A percentile compares a stretch with the other conserved stretches of the same genome.
Evolutionary conservation across 1,140 invertebrate species (phyloP).

Genomic region (Triops cancriformis): DNA sequence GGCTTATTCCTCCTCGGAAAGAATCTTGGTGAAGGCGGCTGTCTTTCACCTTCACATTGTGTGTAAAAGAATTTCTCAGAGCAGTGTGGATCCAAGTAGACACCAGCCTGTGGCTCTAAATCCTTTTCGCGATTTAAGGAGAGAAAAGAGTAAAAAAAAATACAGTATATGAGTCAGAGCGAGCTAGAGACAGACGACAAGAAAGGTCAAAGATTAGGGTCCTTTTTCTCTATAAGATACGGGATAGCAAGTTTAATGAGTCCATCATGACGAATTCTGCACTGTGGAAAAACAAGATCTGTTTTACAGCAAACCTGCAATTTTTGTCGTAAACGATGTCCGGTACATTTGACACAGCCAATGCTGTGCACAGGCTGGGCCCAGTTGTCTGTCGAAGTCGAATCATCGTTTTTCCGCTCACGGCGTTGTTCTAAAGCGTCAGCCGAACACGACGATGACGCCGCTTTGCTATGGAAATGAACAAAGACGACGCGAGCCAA

Average conservation of each 20-base stretch:
- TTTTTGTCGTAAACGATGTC: background rate
- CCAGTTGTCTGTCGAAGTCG: background rate
- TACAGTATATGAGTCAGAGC: background rate
- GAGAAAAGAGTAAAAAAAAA: background rate
- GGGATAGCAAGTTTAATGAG: background rate
- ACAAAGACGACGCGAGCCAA: conserved; percentile 55
- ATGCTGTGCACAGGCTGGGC: background rate
- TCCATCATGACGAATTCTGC: background rate
- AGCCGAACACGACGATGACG: conserved; percentile 19
- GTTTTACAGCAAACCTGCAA: background rate
- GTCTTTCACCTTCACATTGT: background rate
- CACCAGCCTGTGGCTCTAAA: conserved; percentile 18
- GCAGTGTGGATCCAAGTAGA: conserved; percentile 24
- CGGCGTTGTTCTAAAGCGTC: background rate
- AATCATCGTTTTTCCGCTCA: background rate
- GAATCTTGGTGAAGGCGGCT: conserved; percentile 23
- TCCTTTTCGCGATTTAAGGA: conserved; percentile 7
- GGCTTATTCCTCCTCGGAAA: background rate
- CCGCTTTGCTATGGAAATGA: conserved; percentile 43
- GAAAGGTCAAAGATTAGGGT: background rate
- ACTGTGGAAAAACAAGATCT: background rate
- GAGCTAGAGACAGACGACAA: background rate
- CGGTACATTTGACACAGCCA: background rate
- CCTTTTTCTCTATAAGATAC: background rate
- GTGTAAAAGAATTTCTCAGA: conserved; percentile 22